Percentiles rank a stretch among this genome's conserved stretches.
Conservation (phyloP, 2,113 vertebrate genomes). For the Piaya cayana region DNA sequence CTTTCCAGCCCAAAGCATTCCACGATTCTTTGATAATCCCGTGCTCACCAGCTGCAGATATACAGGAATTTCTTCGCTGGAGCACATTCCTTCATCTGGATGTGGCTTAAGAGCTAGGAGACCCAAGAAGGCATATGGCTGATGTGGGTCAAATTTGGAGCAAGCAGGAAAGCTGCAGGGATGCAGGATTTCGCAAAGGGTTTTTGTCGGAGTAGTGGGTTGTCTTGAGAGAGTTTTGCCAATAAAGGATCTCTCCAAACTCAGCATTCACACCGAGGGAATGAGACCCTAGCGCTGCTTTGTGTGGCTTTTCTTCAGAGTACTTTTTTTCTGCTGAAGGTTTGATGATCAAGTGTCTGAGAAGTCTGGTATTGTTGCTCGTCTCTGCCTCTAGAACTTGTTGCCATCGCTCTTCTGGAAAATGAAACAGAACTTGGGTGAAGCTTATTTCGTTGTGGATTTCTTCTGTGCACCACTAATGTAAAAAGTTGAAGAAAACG, state of each 20-base stretch:
- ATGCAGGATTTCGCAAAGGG: not conserved
- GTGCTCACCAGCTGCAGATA: not conserved
- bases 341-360: not conserved
- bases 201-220: not conserved
- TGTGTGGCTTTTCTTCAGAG: not conserved
- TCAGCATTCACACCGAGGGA: fast-evolving
- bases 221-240: not conserved
- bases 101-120: not conserved
- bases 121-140: not conserved
- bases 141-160: fast-evolving
- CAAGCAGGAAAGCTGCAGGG: not conserved
- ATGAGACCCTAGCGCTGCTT: not conserved
- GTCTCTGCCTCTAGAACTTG: not conserved
- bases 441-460: not conserved
- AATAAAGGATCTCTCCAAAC: not conserved
- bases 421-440: not conserved
- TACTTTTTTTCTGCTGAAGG: not conserved
- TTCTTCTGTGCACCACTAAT: not conserved
- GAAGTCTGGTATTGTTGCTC: fast-evolving
- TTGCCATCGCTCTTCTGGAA: not conserved
- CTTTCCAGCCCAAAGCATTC: too few relatives aligned
- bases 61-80: not conserved
- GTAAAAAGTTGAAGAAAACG: not conserved
- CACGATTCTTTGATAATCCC: not conserved
- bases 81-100: fast-evolving